Evolutionary conservation across 2,113 vertebrate species (phyloP).

Genomic region (Elgaria multicarinata): DNA sequence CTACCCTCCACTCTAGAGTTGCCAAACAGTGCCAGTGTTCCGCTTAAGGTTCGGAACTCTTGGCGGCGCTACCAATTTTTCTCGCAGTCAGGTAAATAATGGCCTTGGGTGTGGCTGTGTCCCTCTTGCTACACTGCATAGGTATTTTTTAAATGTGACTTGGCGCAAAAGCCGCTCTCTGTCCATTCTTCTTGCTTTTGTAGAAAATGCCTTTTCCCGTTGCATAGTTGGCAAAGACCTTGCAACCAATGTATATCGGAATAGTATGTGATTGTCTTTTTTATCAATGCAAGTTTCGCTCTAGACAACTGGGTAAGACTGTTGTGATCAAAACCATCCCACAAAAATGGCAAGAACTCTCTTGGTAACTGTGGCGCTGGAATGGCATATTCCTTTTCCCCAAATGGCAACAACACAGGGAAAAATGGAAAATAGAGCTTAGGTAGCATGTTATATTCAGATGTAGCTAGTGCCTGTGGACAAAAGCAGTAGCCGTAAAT

Average conservation of each 20-base stretch:
- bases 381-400: conserved; percentile 62
- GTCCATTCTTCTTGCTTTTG: conserved; percentile 57
- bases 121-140: conserved; percentile 49
- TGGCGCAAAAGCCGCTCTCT: conserved; percentile 53
- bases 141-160: conserved; percentile 23
- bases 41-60: conserved; percentile 86
- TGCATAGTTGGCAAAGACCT: conserved; percentile 77
- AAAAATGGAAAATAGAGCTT: conserved; percentile 48
- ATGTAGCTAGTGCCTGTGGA: conserved; percentile 33
- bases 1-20: conserved; percentile 71
- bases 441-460: conserved; percentile 30
- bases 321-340: conserved; percentile 35
- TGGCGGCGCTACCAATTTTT: conserved; percentile 93
- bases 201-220: conserved; percentile 63
- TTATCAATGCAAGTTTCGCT: background rate
- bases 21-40: conserved; percentile 76
- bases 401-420: conserved; percentile 18
- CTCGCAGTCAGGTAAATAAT: conserved; percentile 88
- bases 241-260: background rate
- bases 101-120: conserved; percentile 45
- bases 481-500: conserved; percentile 62
- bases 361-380: conserved; percentile 76
- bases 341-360: conserved; percentile 59
- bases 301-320: conserved; percentile 20
- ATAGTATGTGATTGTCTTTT: background rate